A percentile compares a stretch with the other conserved stretches of the same genome.
phyloP scores from a whole-genome alignment of 2,113 vertebrate genomes.

The Pseudorhombus dupliciocellatus region DNA sequence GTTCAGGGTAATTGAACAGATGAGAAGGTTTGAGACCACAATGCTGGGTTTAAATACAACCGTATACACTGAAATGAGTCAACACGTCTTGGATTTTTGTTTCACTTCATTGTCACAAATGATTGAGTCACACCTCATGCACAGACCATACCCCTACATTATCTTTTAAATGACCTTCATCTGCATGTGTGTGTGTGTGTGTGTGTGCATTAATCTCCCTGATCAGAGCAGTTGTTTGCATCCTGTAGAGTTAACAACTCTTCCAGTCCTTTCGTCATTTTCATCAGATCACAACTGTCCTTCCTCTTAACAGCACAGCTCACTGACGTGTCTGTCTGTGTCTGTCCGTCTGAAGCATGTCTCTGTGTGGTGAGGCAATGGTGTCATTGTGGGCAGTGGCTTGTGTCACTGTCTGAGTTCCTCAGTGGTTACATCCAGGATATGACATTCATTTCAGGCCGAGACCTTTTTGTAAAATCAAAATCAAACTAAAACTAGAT shows the following conservation, averaged over 20 bases:
- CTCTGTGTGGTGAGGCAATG: too few species aligned
- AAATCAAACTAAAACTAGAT: too few species aligned
- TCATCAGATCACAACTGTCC: constrained; percentile 11
- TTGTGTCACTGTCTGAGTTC: too few species aligned
- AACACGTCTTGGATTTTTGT: neutral
- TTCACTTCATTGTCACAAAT: too few species aligned
- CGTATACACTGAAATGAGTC: neutral
- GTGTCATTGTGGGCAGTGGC: too few species aligned
- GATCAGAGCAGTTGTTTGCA: constrained; percentile 6
- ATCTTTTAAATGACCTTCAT: neutral
- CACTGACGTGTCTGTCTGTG: too few species aligned
- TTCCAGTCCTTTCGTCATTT: constrained; percentile 10
- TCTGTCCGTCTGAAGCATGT: too few species aligned
- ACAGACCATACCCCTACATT: neutral
- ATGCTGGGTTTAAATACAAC: neutral
- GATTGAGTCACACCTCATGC: too few species aligned
- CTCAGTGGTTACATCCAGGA: too few species aligned
- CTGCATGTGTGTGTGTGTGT: neutral
- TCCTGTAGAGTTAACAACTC: neutral
- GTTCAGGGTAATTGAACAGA: neutral
- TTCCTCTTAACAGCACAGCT: neutral
- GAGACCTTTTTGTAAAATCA: too few species aligned
- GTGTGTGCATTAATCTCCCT: constrained; percentile 5
- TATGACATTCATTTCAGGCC: too few species aligned
- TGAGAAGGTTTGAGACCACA: constrained; percentile 1